Evolutionary conservation across 2,797 vertebrate species (phyloP), one percentile per base, ranked within the genome.

Genomic region (Xerus rutilus): DNA sequence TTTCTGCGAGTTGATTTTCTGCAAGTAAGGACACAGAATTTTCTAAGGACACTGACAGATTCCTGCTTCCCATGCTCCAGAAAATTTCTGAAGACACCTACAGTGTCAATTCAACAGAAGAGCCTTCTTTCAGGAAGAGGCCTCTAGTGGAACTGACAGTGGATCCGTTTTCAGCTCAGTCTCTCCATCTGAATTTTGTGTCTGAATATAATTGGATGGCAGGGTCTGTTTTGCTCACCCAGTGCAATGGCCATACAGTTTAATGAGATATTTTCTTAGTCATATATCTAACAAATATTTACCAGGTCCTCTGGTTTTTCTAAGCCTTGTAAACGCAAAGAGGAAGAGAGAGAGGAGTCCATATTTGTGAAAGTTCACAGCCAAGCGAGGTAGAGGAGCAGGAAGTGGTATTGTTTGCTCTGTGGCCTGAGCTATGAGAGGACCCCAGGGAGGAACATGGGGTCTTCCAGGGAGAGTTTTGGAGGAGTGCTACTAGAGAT

Each of bases 11-110:
- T 7, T 47, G 45, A 32, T 7, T 39, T 45, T 6, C 21, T 4
- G 14, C 0, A 43, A 81, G 93, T 67, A 45, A 76, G 85, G 86
- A 5, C 76, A 86, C 3, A 78, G 35, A 93, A 93, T 30, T 59
- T 43, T 97, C 23, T 39, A 76, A 0, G 0, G 32, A 32, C 72
- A 70, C 6, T 15, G 49, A 45, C 4, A 67, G 59, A 49, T 72
- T 32, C 30, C 23, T 95, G 43, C 59, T 35, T 92, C 12, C 43
- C 20, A 2, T 21, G 52, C 43, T 87, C 67, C 65, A 94, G 91
- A 45, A 7, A 72, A 28, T 96, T 93, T 92, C 83, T 78, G 9
- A 47, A 5, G 35, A 2, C 45, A 64, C 32, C 39, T 39, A n/a
- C 1, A 93, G 65, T 7, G 4, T 49, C 57, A 92, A 4, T 49